Percentiles rank a stretch among this genome's conserved stretches.
Evolutionary conservation across 2,113 vertebrate species (phyloP).

Genomic region (Brienomyrus brachyistius): DNA sequence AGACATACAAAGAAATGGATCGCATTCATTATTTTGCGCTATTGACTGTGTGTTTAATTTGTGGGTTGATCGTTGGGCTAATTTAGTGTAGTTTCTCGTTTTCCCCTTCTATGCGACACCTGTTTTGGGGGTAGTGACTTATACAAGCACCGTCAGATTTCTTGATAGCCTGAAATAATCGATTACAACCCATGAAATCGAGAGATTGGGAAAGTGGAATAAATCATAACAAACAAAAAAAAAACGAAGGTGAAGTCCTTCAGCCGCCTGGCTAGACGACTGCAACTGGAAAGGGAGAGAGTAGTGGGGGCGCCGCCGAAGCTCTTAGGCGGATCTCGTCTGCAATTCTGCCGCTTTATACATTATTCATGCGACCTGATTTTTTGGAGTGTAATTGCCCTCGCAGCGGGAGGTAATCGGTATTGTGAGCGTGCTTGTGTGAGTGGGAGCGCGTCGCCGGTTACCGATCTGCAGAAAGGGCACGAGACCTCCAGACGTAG

Average conservation of each 20-base stretch:
- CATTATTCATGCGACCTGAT: conserved; percentile 51
- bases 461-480: conserved; percentile 35
- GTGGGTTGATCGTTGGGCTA: background rate
- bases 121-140: conserved; percentile 60
- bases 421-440: conserved; percentile 27
- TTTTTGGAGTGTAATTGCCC: conserved; percentile 50
- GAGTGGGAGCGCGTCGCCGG: conserved; percentile 39
- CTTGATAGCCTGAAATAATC: conserved; percentile 48
- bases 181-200: conserved; percentile 52
- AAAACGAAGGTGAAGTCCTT: background rate
- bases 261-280: conserved; percentile 7
- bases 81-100: background rate
- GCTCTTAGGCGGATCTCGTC: conserved; percentile 37
- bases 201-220: conserved; percentile 21
- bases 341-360: conserved; percentile 48
- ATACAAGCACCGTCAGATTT: conserved; percentile 55
- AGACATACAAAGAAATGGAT: background rate
- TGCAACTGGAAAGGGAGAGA: conserved; percentile 34
- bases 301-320: conserved; percentile 43
- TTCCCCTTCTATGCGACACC: conserved; percentile 37
- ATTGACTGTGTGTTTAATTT: background rate
- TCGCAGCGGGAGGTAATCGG: conserved; percentile 42
- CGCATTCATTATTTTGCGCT: background rate
- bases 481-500: conserved; percentile 29
- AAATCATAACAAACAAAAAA: conserved; percentile 18